phyloP scores from a whole-genome alignment of 2,113 vertebrate genomes.

The Ammospiza caudacuta region DNA sequence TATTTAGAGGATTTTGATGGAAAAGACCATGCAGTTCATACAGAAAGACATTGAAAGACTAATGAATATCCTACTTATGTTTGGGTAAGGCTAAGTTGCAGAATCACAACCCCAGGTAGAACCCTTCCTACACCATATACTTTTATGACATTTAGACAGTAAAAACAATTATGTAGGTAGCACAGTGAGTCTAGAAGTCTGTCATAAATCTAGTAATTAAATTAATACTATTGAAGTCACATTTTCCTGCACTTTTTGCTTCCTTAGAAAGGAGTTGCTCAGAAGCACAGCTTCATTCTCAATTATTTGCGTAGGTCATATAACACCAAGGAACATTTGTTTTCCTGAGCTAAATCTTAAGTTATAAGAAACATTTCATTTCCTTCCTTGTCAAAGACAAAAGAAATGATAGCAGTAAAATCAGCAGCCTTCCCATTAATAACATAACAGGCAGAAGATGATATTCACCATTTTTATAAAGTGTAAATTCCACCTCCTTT shows the following conservation, averaged over 20 bases:
- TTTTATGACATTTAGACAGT: neutral
- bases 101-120: neutral
- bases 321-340: rapidly evolving
- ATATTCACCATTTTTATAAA: rapidly evolving
- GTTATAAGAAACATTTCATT: neutral
- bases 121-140: neutral
- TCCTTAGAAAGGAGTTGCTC: neutral
- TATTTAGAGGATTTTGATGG: rapidly evolving
- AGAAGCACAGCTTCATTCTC: neutral
- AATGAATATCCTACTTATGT: neutral
- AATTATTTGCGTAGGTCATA: neutral
- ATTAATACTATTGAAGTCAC: neutral
- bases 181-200: neutral
- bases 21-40: neutral
- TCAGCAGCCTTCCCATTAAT: neutral
- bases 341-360: neutral
- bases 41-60: neutral
- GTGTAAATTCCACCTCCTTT: neutral
- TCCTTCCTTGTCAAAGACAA: neutral
- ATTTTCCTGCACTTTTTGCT: rapidly evolving
- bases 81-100: neutral
- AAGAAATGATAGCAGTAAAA: neutral
- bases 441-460: rapidly evolving
- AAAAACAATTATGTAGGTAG: neutral
- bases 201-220: neutral